These are phyloP conservation scores for Dexiosoma caninum DNA, from an alignment of 2,888 invertebrate genomes.

Conservation along the genomic window DNA sequence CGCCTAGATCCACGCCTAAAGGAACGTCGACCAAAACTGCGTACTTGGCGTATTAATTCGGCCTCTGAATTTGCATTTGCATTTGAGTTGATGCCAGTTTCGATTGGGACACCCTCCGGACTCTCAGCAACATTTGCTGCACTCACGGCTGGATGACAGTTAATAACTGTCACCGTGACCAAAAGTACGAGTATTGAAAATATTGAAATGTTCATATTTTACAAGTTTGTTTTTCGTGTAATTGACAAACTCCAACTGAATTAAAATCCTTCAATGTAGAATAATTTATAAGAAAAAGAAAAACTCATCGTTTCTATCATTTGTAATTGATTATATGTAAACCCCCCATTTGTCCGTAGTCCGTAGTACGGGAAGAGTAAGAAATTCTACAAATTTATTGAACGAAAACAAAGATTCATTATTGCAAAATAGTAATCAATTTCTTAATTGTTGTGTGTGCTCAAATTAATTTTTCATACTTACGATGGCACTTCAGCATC, in stretches of 20 bases:
- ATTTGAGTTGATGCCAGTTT: background rate
- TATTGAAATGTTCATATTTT: slow-evolving; percentile 8
- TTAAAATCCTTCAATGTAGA: background rate
- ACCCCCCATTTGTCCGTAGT: background rate
- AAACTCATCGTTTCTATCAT: no score
- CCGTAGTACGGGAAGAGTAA: no score
- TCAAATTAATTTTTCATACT: background rate
- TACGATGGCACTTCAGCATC: no score
- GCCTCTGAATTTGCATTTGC: background rate
- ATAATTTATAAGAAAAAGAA: slow-evolving; percentile 40
- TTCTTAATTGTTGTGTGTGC: background rate
- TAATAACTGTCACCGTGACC: background rate
- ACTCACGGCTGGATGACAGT: slow-evolving; percentile 7
- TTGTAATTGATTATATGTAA: background rate
- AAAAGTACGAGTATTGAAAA: slow-evolving; percentile 13
- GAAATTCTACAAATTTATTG: background rate
- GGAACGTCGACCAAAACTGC: slow-evolving; percentile 5
- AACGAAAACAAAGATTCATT: background rate
- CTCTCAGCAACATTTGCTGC: background rate
- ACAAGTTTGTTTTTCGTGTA: background rate
- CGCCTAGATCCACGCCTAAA: slow-evolving; percentile 16
- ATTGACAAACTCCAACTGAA: slow-evolving; percentile 7
- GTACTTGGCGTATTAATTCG: background rate
- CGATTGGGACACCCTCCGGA: background rate
- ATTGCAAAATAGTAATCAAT: background rate